Evolutionary conservation across 2,113 vertebrate species (phyloP).

Genomic region (Aplodontia rufa): DNA sequence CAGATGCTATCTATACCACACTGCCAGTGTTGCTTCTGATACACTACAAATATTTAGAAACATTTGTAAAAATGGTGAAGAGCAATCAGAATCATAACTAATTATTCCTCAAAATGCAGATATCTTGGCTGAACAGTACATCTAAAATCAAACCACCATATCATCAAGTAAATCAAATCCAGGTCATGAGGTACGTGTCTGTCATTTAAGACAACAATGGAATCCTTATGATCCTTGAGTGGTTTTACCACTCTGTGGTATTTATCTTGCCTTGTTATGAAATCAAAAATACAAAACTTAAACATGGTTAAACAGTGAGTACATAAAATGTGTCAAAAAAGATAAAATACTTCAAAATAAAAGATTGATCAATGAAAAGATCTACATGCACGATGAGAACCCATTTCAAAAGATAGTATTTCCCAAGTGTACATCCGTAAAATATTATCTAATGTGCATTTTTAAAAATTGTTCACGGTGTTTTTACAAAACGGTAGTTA

Average conservation of each 20-base stretch:
- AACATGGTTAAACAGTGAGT: slow-evolving; percentile 33
- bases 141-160: slow-evolving; percentile 22
- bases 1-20: not conserved
- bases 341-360: slow-evolving; percentile 38
- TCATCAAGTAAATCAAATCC: slow-evolving; percentile 29
- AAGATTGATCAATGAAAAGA: slow-evolving; percentile 8
- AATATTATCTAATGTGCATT: not conserved
- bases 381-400: not conserved
- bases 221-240: not conserved
- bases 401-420: not conserved
- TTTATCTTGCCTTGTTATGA: slow-evolving; percentile 19
- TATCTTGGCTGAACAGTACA: not conserved
- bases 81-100: slow-evolving; percentile 30
- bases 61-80: not conserved
- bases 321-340: slow-evolving; percentile 6
- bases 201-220: slow-evolving; percentile 4
- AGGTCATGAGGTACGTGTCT: not conserved
- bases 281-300: slow-evolving; percentile 33
- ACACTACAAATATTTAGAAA: slow-evolving; percentile 33
- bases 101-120: not conserved
- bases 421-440: not conserved
- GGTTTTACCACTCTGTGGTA: not conserved
- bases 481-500: not conserved
- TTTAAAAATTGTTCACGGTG: not conserved
- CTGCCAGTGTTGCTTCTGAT: not conserved